These are phyloP conservation scores for Drosophila quadrilineata DNA, from an alignment of 1,140 invertebrate species.

Conservation along the genomic window DNA sequence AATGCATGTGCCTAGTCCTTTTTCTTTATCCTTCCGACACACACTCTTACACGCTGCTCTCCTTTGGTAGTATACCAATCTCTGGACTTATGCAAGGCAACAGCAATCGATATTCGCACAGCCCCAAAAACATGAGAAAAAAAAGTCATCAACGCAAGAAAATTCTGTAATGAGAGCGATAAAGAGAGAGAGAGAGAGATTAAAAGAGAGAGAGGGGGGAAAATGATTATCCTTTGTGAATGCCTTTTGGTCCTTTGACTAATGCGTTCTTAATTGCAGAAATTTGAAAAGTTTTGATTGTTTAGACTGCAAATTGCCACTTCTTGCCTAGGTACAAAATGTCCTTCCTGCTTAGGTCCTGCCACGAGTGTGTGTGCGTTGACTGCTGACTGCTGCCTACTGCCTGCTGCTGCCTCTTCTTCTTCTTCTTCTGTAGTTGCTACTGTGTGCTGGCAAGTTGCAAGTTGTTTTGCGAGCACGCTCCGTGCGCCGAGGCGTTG, in stretches of 20 bases:
- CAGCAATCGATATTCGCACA: constrained; percentile 76
- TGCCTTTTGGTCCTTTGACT: not conserved
- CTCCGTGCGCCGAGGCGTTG: constrained; percentile 61
- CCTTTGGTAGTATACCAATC: constrained; percentile 34
- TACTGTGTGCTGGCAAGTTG: constrained; percentile 7
- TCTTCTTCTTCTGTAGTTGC: not conserved
- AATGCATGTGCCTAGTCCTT: constrained; percentile 41
- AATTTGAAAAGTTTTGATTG: constrained; percentile 9
- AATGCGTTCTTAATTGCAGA: constrained; percentile 29
- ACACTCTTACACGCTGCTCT: not conserved
- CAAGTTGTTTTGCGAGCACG: constrained; percentile 17
- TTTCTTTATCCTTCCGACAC: not conserved
- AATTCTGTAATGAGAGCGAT: no score
- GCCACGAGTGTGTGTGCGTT: constrained; percentile 5
- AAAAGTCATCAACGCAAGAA: constrained; percentile 9
- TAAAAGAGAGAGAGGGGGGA: constrained; percentile 23
- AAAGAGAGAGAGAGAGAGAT: constrained; percentile 7
- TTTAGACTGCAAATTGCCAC: constrained; percentile 27
- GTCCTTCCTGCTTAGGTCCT: not conserved
- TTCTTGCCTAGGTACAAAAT: not conserved
- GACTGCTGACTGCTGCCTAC: not conserved
- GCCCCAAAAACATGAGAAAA: constrained; percentile 52
- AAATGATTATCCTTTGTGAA: not conserved
- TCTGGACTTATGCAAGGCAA: constrained; percentile 78
- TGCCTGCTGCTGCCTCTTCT: not conserved